A percentile compares a stretch with the other conserved stretches of the same genome.
These are phyloP conservation scores for Platycheirus albimanus DNA, from an alignment of 2,888 invertebrate genomes.

Conservation along the genomic window DNA sequence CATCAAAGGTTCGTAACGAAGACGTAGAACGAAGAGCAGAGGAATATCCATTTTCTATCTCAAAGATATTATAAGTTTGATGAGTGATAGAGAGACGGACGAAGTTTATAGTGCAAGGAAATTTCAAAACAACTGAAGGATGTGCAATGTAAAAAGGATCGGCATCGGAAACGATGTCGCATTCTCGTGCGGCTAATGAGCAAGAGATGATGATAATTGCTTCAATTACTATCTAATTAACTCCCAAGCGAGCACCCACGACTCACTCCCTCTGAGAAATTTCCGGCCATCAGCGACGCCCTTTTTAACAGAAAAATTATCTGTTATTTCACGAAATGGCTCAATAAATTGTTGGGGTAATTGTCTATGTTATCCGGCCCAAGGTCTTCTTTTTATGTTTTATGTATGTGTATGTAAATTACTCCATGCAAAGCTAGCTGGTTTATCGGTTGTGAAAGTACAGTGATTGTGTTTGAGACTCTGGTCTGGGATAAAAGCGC, in stretches of 20 bases:
- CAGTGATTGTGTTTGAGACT: conserved; percentile 33
- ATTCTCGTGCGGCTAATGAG: conserved; percentile 51
- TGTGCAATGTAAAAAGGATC: conserved; percentile 23
- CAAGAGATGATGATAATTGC: conserved; percentile 68
- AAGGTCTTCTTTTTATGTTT: conserved; percentile 4
- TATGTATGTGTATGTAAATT: conserved; percentile 19
- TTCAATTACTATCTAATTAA: conserved; percentile 70
- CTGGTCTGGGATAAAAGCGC: conserved; percentile 36
- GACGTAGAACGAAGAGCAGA: conserved; percentile 30
- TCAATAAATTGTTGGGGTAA: conserved; percentile 61
- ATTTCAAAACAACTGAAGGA: conserved; percentile 14
- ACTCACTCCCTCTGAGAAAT: conserved; percentile 17
- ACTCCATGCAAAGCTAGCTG: conserved; percentile 1
- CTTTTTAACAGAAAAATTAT: conserved; percentile 42
- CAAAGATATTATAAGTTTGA: conserved; percentile 51
- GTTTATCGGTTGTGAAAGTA: conserved; percentile 4
- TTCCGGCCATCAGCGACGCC: conserved; percentile 11
- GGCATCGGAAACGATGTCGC: conserved; percentile 51
- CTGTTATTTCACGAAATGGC: conserved; percentile 47
- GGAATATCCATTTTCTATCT: conserved; percentile 42
- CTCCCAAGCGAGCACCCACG: conserved; percentile 26
- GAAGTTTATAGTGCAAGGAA: conserved; percentile 10
- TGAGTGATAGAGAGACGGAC: conserved; percentile 52
- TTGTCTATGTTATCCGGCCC: conserved; percentile 24
- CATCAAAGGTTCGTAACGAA: conserved; percentile 21